Evolutionary conservation across 2,113 vertebrate genomes (phyloP), one percentile per base, ranked within the genome.

Genomic region (Microcebus ravelobensis): DNA sequence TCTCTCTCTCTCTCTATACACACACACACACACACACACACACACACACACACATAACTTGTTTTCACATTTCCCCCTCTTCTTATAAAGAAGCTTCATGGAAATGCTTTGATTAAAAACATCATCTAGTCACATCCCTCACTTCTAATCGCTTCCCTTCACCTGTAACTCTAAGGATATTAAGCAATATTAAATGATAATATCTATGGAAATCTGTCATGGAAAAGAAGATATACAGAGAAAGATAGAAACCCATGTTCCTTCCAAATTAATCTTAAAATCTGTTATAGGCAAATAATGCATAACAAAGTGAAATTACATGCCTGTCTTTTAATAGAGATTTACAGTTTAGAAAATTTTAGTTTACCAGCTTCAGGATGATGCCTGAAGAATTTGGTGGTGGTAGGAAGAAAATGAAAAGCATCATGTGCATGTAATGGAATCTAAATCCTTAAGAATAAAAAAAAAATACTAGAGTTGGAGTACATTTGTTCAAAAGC

Each of bases 221-320:
- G 27, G 23, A 88, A 84, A 89, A 85, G 27, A 89, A 94, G 29
- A 83, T 70, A 77, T 34, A 25, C 29, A 65, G 63, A 21, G 3
- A 42, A 57, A 76, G 55, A 61, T 31, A 90, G 18, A 95, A 83
- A 83, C 20, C 76, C 55, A 55, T 15, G 8, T 45, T 83, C 91
- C 55, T 80, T 52, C 84, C 80, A 90, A 80, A 90, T 63, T 80
- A 91, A 36, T 36, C 65, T 63, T 89, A 92, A 87, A 76, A 87
- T 76, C 59, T 92, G 29, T 59, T 18, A 48, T 63, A 25, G 42
- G 50, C 20, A 80, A 95, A 57, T 6, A 89, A 15, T 36, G 1
- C 45, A 76, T 39, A 82, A 61, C 0, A 63, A 39, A 89, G 90
- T 45, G 74, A 81, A 91, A 70, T 48, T 50, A 36, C 31, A 90